Percentiles rank a stretch among this genome's conserved stretches.
phyloP scores from a whole-genome alignment of 2,113 vertebrate species.

The Anguilla japonica region DNA sequence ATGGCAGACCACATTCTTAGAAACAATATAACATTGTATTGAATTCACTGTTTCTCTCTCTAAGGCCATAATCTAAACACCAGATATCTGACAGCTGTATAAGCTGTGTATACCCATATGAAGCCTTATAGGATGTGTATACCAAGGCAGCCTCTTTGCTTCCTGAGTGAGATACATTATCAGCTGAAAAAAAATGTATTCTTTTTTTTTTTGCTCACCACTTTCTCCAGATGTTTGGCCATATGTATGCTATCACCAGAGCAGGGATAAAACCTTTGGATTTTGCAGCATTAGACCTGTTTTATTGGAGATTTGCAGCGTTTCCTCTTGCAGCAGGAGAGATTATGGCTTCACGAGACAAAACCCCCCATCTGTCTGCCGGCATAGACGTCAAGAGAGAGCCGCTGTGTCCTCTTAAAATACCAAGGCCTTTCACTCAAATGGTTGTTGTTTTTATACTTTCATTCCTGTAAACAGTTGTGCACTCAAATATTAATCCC shows the following conservation, averaged over 20 bases:
- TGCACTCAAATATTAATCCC: background rate
- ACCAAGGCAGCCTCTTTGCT: background rate
- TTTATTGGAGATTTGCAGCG: conserved; percentile 83
- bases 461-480: background rate
- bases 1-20: too few species aligned
- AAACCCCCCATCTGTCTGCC: conserved; percentile 79
- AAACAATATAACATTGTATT: too few species aligned
- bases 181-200: background rate
- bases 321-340: conserved; percentile 70
- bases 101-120: too few species aligned
- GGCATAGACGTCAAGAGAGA: conserved; percentile 32
- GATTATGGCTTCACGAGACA: conserved; percentile 77
- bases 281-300: conserved; percentile 75
- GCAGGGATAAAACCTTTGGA: conserved; percentile 75
- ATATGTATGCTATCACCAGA: conserved; percentile 69
- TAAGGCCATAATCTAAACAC: too few species aligned
- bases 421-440: background rate
- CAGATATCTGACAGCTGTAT: too few species aligned
- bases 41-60: too few species aligned
- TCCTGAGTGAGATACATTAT: background rate
- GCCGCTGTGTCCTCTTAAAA: background rate
- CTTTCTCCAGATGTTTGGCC: conserved; percentile 73
- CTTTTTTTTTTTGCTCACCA: conserved; percentile 15
- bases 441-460: background rate
- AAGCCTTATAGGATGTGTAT: background rate